Evolutionary conservation across 2,113 vertebrate genomes (phyloP).

Genomic region (Delphinapterus leucas): DNA sequence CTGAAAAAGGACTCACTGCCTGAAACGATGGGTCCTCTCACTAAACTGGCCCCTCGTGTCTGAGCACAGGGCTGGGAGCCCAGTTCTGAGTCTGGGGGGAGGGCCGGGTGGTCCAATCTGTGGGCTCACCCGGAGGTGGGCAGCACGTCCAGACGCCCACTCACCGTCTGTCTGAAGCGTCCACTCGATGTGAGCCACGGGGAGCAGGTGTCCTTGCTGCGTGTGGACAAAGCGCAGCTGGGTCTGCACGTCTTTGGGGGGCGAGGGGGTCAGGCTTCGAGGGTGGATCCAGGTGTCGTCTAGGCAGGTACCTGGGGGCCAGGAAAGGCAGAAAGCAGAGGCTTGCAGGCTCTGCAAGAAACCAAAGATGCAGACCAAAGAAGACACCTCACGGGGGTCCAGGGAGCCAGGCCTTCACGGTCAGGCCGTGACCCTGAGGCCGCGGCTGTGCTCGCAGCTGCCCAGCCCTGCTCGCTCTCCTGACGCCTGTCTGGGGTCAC

Average conservation of each 20-base stretch:
- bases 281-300: conserved; percentile 79
- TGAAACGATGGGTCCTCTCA: background rate
- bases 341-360: background rate
- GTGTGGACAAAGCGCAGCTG: conserved; percentile 51
- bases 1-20: background rate
- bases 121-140: background rate
- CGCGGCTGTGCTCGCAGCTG: rapidly evolving
- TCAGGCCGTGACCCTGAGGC: background rate
- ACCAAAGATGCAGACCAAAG: background rate
- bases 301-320: conserved; percentile 81
- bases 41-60: background rate
- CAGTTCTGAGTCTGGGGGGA: background rate
- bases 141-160: background rate
- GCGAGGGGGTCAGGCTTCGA: conserved; percentile 80
- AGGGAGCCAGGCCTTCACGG: background rate
- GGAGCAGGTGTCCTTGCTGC: conserved; percentile 67
- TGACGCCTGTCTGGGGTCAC: background rate
- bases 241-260: conserved; percentile 77
- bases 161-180: conserved; percentile 82
- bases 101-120: background rate
- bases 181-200: conserved; percentile 81
- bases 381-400: background rate
- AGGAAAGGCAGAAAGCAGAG: background rate
- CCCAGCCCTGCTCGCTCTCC: background rate
- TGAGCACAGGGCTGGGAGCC: background rate